phyloP scores from a whole-genome alignment of 1,140 invertebrate genomes.

The Latrodectus geometricus region DNA sequence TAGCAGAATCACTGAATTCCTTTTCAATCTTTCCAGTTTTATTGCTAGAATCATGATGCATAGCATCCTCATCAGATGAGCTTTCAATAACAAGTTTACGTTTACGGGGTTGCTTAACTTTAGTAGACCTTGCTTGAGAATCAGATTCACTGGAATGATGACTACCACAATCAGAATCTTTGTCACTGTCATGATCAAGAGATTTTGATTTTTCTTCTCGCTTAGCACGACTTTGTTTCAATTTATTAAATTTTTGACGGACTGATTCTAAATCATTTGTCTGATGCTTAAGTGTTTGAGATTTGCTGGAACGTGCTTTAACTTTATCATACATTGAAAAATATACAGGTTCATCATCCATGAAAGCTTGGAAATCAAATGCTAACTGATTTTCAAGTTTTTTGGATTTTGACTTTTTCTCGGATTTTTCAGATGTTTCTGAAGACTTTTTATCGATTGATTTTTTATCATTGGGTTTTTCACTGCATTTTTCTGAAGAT shows the following conservation, averaged over 20 bases:
- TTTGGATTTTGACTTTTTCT: constrained; percentile 54
- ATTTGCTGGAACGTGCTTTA: constrained; percentile 85
- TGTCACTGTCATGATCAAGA: constrained; percentile 57
- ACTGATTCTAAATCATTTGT: constrained; percentile 83
- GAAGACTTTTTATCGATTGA: constrained; percentile 60
- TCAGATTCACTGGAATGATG: constrained; percentile 53
- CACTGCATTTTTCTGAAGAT: constrained; percentile 9
- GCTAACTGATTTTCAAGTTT: constrained; percentile 36
- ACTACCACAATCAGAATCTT: constrained; percentile 47
- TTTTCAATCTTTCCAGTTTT: constrained; percentile 43
- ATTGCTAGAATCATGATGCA: constrained; percentile 28
- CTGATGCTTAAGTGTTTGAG: constrained; percentile 81
- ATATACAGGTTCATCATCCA: constrained; percentile 89
- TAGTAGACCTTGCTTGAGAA: constrained; percentile 31
- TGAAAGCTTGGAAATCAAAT: constrained; percentile 74
- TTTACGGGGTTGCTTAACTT: constrained; percentile 51
- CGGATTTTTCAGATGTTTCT: not conserved
- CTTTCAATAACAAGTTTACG: constrained; percentile 62
- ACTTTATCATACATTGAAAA: constrained; percentile 99
- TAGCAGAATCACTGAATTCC: constrained; percentile 57
- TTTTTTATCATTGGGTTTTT: constrained; percentile 60
- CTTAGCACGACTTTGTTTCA: constrained; percentile 79
- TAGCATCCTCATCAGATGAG: constrained; percentile 59
- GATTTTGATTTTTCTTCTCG: constrained; percentile 59
- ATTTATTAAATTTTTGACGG: constrained; percentile 88